Conservation (phyloP, 2,888 invertebrate genomes). For the Azorinus chamasolen region DNA sequence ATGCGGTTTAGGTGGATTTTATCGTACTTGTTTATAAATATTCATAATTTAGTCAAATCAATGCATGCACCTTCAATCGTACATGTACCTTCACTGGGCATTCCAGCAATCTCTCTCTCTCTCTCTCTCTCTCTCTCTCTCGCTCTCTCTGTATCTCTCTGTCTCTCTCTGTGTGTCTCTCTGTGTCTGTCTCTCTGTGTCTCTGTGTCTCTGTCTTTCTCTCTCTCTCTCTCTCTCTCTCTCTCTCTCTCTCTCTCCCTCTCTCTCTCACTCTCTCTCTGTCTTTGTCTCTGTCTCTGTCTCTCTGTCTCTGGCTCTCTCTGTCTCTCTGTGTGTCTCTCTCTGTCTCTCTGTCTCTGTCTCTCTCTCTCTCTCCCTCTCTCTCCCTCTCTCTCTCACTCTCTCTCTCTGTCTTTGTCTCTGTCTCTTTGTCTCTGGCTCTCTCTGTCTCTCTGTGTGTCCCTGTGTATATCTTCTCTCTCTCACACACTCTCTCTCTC, state of each 20-base stretch:
- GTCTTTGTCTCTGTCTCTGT: too few species aligned
- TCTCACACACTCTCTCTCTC: constrained; percentile 15
- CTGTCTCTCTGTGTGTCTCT: constrained; percentile 11
- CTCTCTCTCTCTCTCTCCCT: constrained; percentile 8
- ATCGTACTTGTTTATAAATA: too few species aligned
- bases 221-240: constrained; percentile 6
- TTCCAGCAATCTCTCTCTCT: not conserved
- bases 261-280: constrained; percentile 4
- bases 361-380: constrained; percentile 17
- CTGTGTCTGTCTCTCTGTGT: constrained; percentile 3
- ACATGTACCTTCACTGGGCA: too few species aligned
- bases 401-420: too few species aligned
- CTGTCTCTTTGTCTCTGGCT: too few species aligned
- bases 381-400: constrained; percentile 12
- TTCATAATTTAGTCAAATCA: too few species aligned
- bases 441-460: constrained; percentile 3
- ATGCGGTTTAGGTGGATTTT: too few species aligned
- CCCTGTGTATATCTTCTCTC: not conserved
- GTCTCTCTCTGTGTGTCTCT: not conserved
- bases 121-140: constrained; percentile 11
- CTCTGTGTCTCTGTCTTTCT: constrained; percentile 1
- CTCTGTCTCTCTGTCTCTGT: constrained; percentile 14
- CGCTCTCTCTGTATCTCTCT: too few species aligned
- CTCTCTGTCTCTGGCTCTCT: too few species aligned
- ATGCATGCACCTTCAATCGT: too few species aligned